Conservation (phyloP, 2,113 vertebrate genomes). For the Recurvirostra avosetta region DNA sequence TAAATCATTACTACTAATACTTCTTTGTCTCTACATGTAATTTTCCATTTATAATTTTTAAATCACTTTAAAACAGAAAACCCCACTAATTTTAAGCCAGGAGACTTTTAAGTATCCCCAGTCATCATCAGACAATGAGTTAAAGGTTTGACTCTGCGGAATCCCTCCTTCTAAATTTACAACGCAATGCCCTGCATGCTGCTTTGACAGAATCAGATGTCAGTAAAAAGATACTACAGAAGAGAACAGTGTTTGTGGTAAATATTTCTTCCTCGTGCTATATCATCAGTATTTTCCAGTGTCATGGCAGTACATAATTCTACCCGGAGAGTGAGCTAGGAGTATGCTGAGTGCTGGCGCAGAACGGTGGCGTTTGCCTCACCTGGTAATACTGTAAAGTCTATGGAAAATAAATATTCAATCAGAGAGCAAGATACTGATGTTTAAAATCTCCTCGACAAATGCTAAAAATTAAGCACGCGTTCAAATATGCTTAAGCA, state of each 20-base stretch:
- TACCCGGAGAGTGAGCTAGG: not conserved
- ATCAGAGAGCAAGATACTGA: not conserved
- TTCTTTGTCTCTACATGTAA: not conserved
- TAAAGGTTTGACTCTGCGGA: not conserved
- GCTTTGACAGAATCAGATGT: not conserved
- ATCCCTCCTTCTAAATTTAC: not conserved
- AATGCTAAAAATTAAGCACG: not conserved
- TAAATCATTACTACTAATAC: not conserved
- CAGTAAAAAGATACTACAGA: not conserved
- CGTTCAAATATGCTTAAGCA: not conserved
- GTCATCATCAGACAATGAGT: not conserved
- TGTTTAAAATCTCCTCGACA: not conserved
- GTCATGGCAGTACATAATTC: no score
- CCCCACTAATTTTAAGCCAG: not conserved
- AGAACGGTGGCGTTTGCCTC: not conserved
- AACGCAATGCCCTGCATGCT: accelerated
- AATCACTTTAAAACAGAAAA: not conserved
- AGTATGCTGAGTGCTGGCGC: not conserved
- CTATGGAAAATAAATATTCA: not conserved
- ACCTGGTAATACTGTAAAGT: not conserved
- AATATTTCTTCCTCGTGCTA: not conserved
- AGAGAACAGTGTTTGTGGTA: not conserved
- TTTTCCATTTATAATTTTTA: not conserved
- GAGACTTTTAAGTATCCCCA: not conserved
- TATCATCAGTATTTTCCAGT: not conserved